Evolutionary conservation across 2,888 invertebrate genomes (phyloP), one percentile per base, ranked within the genome.

Genomic region (Megamerina dolium): DNA sequence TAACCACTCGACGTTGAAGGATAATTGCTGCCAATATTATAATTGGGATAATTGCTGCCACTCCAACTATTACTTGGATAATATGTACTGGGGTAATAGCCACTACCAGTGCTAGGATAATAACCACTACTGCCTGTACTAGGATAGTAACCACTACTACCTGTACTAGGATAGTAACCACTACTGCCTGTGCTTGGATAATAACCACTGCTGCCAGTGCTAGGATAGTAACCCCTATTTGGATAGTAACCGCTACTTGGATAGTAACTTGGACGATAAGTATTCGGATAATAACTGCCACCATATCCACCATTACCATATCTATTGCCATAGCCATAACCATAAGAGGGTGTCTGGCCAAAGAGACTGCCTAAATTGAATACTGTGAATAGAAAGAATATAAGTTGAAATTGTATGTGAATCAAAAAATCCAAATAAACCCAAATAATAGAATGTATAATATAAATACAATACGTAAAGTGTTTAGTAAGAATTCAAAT

Each of bases 311-410:
- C 18, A 14, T n/a, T 23, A 29, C 30, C 30, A 19, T 34, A 26
- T 8, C 27, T 33, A 43, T 44, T 17, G 21, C 45, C 44, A 39
- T 47, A 36, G 3, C 48, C 46, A 32, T 57, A 45, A 20, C 54
- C 54, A 40, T 60, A 53, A 37, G 37, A 35, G 2, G 52, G 49
- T 12, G 48, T 45, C 43, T 58, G 54, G 12, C 63, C 63, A 46
- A 68, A 65, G 26, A 73, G 64, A 23, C 73, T 64, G 21, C 73
- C 72, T 55, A 74, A 71, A 54, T 75, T 75, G 56, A 58, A 64
- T 54, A 62, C 72, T 72, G 49, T 12, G 35, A 36, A 29, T 5
- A 36, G 19, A 34, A 23, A 37, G 40, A 42, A n/a, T n/a, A n/a
- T n/a, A n/a, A n/a, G n/a, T n/a, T n/a, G n/a, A n/a, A n/a, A n/a